These are phyloP conservation scores for Motacilla alba DNA, from an alignment of 2,113 vertebrate genomes.

Conservation along the genomic window DNA sequence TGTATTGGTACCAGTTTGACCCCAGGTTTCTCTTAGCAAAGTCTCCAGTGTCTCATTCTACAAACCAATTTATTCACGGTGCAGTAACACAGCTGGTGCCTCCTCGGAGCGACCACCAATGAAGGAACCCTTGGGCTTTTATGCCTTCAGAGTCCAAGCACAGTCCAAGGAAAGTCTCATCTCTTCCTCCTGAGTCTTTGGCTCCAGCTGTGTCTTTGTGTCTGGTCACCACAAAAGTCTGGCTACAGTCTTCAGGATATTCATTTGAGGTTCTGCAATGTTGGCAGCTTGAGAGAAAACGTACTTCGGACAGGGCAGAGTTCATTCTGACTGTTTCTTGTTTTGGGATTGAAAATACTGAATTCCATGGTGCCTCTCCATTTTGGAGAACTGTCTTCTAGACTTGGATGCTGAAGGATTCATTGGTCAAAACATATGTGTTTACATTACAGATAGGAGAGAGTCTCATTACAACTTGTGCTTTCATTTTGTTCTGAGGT, in stretches of 20 bases:
- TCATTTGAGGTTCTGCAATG: neutral
- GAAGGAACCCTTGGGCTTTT: neutral
- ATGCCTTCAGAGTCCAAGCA: neutral
- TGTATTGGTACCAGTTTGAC: neutral
- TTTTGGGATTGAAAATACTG: neutral
- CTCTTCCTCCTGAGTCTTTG: neutral
- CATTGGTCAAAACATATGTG: rapidly evolving
- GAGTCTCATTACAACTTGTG: neutral
- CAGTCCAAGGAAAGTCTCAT: neutral
- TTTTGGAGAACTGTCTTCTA: neutral
- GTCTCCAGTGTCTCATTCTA: neutral
- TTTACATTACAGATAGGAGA: neutral
- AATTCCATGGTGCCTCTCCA: neutral
- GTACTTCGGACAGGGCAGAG: neutral
- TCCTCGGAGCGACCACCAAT: neutral
- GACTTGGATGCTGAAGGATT: neutral
- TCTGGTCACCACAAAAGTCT: neutral
- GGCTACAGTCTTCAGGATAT: neutral
- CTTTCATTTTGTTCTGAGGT: neutral
- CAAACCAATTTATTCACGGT: neutral
- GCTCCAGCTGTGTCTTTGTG: neutral
- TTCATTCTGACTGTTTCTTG: neutral
- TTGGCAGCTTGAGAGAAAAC: neutral
- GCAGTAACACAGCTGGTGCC: neutral
- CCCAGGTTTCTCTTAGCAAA: neutral